Evolutionary conservation across 1,140 invertebrate genomes (phyloP).

Genomic region (Steinernema feltiae): DNA sequence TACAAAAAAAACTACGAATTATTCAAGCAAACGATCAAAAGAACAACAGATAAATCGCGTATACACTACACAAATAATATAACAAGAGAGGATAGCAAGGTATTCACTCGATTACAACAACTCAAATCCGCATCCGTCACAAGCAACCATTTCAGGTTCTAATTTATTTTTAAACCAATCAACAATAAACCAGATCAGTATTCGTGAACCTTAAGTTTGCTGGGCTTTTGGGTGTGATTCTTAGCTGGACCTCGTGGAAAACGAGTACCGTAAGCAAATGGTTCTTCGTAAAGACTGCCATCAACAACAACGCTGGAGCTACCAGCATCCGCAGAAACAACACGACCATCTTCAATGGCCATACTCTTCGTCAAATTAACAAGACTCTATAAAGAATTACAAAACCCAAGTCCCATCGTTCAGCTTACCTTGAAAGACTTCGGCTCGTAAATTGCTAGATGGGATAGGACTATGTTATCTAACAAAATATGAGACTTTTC

Average conservation of each 20-base stretch:
- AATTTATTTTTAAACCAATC: neutral
- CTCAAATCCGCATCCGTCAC: too few species aligned
- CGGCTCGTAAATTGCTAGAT: neutral
- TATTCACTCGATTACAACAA: too few species aligned
- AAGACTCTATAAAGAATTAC: neutral
- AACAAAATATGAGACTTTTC: neutral
- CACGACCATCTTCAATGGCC: neutral
- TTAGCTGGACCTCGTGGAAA: neutral
- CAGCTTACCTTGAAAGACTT: neutral
- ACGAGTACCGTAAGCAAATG: neutral
- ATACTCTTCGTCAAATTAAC: neutral
- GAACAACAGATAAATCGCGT: too few species aligned
- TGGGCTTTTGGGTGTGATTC: neutral
- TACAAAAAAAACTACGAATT: too few species aligned
- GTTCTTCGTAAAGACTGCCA: neutral
- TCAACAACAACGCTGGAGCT: neutral
- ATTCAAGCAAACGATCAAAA: too few species aligned
- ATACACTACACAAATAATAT: too few species aligned
- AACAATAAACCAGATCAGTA: neutral
- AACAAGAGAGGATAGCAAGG: too few species aligned
- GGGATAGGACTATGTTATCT: neutral
- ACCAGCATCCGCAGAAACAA: neutral
- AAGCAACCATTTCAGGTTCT: too few species aligned
- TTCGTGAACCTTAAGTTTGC: conserved; percentile 2
- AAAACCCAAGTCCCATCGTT: neutral